Conservation (phyloP, 2,797 vertebrate genomes). For the Brachyrhaphis roseni region DNA sequence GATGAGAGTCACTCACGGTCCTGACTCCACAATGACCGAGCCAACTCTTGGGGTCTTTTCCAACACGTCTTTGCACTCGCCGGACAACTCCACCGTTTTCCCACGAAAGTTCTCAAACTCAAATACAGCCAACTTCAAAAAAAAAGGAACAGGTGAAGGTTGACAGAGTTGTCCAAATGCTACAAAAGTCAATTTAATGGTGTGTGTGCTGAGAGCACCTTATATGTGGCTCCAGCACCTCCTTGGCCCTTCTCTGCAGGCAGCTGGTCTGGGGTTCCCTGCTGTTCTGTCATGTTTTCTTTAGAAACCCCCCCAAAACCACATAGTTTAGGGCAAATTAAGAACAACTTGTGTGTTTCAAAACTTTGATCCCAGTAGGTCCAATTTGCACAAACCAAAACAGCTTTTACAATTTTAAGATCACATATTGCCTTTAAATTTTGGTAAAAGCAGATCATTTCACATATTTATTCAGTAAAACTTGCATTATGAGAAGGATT, state of each 20-base stretch:
- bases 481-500: neutral
- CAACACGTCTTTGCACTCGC: conserved; percentile 85
- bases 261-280: conserved; percentile 85
- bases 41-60: conserved; percentile 88
- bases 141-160: conserved; percentile 44
- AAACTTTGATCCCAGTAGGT: neutral
- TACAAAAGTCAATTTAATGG: neutral
- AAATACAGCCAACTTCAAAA: conserved; percentile 78
- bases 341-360: neutral
- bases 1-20: conserved; percentile 84
- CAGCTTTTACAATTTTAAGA: neutral
- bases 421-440: neutral
- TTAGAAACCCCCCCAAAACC: conserved; percentile 23
- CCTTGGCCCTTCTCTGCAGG: conserved; percentile 86
- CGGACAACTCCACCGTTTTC: conserved; percentile 83
- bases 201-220: conserved; percentile 75
- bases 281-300: conserved; percentile 86
- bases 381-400: neutral
- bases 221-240: conserved; percentile 83
- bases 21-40: conserved; percentile 89
- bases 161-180: neutral
- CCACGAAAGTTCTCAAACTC: conserved; percentile 92
- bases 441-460: neutral
- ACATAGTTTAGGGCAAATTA: neutral
- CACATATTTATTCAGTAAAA: neutral